Evolutionary conservation across 2,797 vertebrate genomes (phyloP).

Genomic region (Megaceryle alcyon): DNA sequence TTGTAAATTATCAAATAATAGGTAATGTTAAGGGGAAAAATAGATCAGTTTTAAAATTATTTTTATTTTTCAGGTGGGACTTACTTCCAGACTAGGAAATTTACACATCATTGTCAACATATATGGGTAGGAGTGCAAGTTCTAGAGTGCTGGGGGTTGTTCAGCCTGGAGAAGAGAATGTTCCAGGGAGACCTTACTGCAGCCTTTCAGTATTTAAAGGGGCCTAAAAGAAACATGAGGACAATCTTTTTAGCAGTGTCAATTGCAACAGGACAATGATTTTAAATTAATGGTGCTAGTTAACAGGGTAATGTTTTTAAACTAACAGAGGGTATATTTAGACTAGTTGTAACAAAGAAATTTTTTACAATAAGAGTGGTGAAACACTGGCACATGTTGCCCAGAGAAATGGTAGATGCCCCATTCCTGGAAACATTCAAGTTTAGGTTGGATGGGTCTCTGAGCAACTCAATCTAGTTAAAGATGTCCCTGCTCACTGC

Average conservation of each 20-base stretch:
- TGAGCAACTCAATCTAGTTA: neutral
- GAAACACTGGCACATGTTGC: neutral
- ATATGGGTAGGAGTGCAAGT: neutral
- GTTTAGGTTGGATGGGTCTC: neutral
- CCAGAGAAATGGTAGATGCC: neutral
- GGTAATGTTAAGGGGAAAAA: neutral
- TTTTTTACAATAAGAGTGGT: neutral
- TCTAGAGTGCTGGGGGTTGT: neutral
- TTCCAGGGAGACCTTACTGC: neutral
- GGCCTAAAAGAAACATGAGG: neutral
- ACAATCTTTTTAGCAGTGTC: neutral
- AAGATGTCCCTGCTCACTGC: neutral
- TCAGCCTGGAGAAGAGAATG: neutral
- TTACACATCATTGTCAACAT: neutral
- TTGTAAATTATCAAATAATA: neutral
- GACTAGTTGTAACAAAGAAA: neutral
- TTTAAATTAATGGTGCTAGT: neutral
- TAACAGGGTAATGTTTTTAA: neutral
- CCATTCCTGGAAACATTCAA: neutral
- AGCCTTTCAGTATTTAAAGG: neutral
- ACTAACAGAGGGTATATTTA: neutral
- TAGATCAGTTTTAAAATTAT: neutral
- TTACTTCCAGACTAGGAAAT: neutral
- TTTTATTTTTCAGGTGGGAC: neutral
- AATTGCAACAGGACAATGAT: neutral